Conservation (phyloP, 2,797 vertebrate species). For the Phoeniculus purpureus region DNA sequence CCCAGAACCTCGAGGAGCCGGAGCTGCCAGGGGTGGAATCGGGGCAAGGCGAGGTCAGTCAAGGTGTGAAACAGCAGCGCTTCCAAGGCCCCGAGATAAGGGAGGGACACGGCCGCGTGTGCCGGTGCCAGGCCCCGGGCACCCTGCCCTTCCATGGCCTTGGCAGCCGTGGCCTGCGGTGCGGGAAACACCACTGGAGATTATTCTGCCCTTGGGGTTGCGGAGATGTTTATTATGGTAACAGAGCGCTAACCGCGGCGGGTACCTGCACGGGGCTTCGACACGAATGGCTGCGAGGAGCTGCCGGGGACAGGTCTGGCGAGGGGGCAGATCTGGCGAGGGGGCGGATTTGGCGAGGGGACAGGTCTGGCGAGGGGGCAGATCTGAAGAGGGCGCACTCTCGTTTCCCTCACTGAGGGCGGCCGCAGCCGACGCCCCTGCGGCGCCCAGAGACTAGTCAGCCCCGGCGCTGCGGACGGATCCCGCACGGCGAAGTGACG, state of each 20-base stretch:
- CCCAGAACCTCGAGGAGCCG: accelerated
- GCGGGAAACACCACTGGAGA: background rate
- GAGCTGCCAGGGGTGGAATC: accelerated
- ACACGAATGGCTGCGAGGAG: too few relatives aligned
- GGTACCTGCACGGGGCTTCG: too few relatives aligned
- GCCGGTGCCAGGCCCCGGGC: accelerated
- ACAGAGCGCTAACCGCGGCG: accelerated
- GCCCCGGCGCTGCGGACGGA: conserved; percentile 43
- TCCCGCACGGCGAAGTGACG: background rate
- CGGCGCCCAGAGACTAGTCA: background rate
- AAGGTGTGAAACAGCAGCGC: background rate
- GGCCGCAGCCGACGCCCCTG: background rate
- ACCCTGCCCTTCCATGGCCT: too few relatives aligned
- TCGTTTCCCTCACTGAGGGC: background rate
- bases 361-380: too few relatives aligned
- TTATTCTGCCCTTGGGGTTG: background rate
- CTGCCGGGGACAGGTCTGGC: too few relatives aligned
- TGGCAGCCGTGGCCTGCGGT: background rate
- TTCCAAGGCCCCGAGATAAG: background rate
- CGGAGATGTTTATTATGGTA: accelerated
- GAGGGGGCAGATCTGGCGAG: too few relatives aligned
- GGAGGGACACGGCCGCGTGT: accelerated
- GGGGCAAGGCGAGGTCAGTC: accelerated
- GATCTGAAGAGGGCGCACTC: too few relatives aligned
- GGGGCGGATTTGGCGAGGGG: too few relatives aligned